Base-by-base conservation (phyloP, 2,888 invertebrate species). In the Cinara cedri region DNA sequence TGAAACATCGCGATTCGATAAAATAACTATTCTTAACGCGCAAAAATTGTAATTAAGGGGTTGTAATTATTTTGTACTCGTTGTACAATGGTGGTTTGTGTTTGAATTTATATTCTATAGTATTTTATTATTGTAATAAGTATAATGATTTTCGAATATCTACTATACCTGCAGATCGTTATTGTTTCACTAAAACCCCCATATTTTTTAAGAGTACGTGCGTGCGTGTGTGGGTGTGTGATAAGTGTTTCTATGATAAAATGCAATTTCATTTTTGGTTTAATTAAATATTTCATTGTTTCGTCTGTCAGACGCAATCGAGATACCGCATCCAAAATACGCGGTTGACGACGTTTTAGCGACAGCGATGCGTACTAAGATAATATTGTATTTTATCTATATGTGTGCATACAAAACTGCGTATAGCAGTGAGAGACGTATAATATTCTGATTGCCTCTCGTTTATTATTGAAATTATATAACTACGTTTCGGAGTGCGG, bases 221-320 rank as follows among this genome's bases (percentile, higher is more conserved):
- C 9, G 16, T 26, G 16, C 14, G 16, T 1, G 2, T 10, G 16
- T n/a, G 16, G 14, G 10, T 16, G 26, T 24, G 13, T 16, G 24
- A 19, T 11, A 14, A 19, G 1, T 44, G 42, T 19, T 42, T 26
- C 14, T 13, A 42, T 6, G 34, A 34, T 6, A 34, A 42, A 1
- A 21, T 11, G 19, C 1, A 13, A 44, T 13, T 19, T 63, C n/a
- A 8, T 19, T 42, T 63, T 63, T 8, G 19, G 42, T 44, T 63
- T 63, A 44, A 63, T 63, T 44, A 63, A 63, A 42, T 42, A 44
- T 21, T 63, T 63, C 11, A 44, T 19, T 19, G 63, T 42, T 44
- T 63, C 42, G 34, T 19, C 63, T 63, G 63, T 63, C 63, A 44
- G 19, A 42, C 42, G 42, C 63, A 63, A 63, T 19, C 63, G 42